A percentile compares a stretch with the other conserved stretches of the same genome.
Conservation (phyloP, 2,797 vertebrate species). For the Hafferia zeledoni region DNA sequence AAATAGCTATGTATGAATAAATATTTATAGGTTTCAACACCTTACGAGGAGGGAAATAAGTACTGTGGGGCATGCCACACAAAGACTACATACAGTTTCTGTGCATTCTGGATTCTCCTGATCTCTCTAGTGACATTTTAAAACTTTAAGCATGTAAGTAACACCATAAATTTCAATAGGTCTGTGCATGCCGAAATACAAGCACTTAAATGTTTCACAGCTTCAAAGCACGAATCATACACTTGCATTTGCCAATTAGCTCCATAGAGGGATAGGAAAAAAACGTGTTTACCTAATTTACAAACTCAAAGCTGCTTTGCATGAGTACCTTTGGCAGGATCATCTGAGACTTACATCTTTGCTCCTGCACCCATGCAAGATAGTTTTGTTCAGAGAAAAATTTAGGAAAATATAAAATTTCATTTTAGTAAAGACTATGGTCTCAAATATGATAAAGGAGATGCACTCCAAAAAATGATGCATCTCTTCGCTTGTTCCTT, state of each 20-base stretch:
- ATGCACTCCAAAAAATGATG: background rate
- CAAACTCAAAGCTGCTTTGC: background rate
- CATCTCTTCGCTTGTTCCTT: background rate
- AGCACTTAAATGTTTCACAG: background rate
- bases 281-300: background rate
- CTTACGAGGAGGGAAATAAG: background rate
- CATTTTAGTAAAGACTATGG: background rate
- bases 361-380: background rate
- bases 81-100: background rate
- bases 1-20: background rate
- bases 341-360: background rate
- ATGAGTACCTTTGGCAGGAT: background rate
- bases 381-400: background rate
- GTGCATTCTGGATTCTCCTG: background rate
- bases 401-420: background rate
- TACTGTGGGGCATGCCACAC: background rate
- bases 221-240: background rate
- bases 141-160: background rate
- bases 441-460: background rate
- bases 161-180: background rate
- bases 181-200: background rate
- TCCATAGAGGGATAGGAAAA: background rate
- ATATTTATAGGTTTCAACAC: background rate
- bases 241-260: background rate
- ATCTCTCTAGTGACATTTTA: background rate